These are phyloP conservation scores for Dilophus febrilis DNA, from an alignment of 2,888 invertebrate species.

Conservation along the genomic window DNA sequence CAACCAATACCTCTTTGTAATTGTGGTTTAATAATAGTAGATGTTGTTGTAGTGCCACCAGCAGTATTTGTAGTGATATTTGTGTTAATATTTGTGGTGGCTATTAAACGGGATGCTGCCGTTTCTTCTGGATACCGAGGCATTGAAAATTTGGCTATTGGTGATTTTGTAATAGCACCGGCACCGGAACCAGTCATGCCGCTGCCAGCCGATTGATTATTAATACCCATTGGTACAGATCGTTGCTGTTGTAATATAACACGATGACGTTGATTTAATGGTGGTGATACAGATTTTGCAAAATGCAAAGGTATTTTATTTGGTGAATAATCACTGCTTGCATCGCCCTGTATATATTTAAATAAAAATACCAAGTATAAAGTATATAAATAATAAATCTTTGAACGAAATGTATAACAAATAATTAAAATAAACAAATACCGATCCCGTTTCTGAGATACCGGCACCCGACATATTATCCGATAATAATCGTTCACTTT, in stretches of 20 bases:
- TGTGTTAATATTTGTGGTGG: too few species aligned
- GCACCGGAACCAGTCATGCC: conserved; percentile 19
- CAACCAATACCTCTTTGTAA: conserved; percentile 8
- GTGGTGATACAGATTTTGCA: conserved; percentile 31
- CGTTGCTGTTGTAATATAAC: conserved; percentile 29
- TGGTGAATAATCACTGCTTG: conserved; percentile 49
- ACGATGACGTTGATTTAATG: conserved; percentile 28
- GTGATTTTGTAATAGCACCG: conserved; percentile 13
- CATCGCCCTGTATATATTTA: conserved; percentile 36
- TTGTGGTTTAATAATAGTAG: conserved; percentile 9
- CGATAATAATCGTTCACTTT: conserved; percentile 56
- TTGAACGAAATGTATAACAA: too few species aligned
- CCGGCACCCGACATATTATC: conserved; percentile 42
- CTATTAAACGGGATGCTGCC: too few species aligned
- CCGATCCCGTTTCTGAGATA: conserved; percentile 36
- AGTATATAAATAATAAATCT: background rate
- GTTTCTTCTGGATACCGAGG: conserved; percentile 30
- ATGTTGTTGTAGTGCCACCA: background rate
- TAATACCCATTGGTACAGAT: conserved; percentile 29
- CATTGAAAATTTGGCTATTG: conserved; percentile 28
- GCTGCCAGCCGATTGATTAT: too few species aligned
- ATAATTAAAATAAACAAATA: conserved; percentile 14
- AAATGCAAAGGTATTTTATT: conserved; percentile 32
- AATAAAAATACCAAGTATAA: background rate
- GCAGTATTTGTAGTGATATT: conserved; percentile 7